phyloP scores from a whole-genome alignment of 30 jellyfish, hydroid and myxozoan genomes.

The Cassiopea andromeda region DNA sequence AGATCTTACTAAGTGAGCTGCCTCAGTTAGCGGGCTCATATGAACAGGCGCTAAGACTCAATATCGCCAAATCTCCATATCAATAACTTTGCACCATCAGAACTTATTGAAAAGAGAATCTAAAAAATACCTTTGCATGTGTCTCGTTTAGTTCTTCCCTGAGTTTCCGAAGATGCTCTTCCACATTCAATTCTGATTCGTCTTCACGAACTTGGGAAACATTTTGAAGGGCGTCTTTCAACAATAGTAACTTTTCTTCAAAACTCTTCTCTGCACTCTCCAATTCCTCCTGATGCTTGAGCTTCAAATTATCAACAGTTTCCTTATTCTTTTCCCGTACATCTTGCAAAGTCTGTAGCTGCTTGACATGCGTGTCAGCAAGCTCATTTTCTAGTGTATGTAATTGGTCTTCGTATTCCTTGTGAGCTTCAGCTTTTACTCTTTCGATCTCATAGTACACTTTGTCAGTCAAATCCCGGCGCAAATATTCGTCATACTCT shows the following conservation, averaged over 20 bases:
- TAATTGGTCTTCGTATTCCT: conserved; percentile 17
- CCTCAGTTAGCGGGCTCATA: too few species aligned
- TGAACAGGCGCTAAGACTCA: too few species aligned
- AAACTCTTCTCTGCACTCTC: conserved; percentile 17
- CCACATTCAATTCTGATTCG: conserved; percentile 35
- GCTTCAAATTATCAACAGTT: conserved; percentile 48
- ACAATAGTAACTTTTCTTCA: conserved; percentile 23
- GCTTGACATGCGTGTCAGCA: conserved; percentile 61
- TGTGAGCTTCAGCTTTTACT: conserved; percentile 35
- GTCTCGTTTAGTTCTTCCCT: conserved; percentile 49
- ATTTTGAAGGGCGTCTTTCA: conserved; percentile 30
- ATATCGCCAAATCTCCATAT: not conserved
- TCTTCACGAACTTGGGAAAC: conserved; percentile 2
- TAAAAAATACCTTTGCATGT: conserved; percentile 71
- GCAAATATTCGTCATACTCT: conserved; percentile 50
- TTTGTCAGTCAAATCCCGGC: conserved; percentile 29
- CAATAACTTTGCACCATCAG: not conserved
- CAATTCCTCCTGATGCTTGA: conserved; percentile 44
- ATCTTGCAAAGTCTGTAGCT: conserved; percentile 55
- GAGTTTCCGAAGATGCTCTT: conserved; percentile 28
- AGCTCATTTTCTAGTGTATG: conserved; percentile 54
- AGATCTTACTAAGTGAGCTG: too few species aligned
- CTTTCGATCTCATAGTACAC: conserved; percentile 40
- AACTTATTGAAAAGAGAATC: too few species aligned
- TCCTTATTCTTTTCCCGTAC: conserved; percentile 46